Conservation (phyloP, 2,888 invertebrate species). For the Synergus japonicus region DNA sequence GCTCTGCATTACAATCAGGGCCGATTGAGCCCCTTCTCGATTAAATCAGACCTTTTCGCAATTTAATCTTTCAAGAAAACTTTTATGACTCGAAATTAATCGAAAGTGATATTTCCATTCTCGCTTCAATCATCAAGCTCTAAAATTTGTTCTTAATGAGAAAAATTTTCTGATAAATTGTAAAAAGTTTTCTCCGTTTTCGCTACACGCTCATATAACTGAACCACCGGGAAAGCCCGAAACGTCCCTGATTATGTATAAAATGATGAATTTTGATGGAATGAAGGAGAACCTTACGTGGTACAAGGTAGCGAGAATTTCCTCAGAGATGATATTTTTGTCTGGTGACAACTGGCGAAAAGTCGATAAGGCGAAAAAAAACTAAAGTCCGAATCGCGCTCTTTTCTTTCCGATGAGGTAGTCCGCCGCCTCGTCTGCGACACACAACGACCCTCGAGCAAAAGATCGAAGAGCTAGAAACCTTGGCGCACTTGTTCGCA, state of each 20-base stretch:
- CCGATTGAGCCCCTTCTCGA: neutral
- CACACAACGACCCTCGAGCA: conserved; percentile 49
- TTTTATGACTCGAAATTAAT: neutral
- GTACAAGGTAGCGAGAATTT: neutral
- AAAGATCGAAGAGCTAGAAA: conserved; percentile 60
- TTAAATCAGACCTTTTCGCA: neutral
- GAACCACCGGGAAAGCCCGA: conserved; percentile 5
- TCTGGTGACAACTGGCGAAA: neutral
- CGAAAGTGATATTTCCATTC: neutral
- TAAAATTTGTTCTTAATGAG: neutral
- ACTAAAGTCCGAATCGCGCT: conserved; percentile 43
- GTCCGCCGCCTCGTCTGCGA: conserved; percentile 33
- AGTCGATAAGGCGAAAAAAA: conserved; percentile 1
- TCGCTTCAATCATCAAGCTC: neutral
- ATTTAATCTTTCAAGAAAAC: neutral
- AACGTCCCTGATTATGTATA: conserved; percentile 1
- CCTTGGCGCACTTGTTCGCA: conserved; percentile 55
- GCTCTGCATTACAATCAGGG: neutral
- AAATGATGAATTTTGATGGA: neutral
- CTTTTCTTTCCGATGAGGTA: conserved; percentile 42
- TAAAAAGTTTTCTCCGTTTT: neutral
- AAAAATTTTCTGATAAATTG: neutral
- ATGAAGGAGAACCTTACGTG: conserved; percentile 3
- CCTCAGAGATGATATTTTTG: neutral
- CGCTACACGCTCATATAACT: neutral